Percentiles rank a stretch among this genome's conserved stretches.
Conservation (phyloP, 1,140 invertebrate species). For the Hyles vespertilio region DNA sequence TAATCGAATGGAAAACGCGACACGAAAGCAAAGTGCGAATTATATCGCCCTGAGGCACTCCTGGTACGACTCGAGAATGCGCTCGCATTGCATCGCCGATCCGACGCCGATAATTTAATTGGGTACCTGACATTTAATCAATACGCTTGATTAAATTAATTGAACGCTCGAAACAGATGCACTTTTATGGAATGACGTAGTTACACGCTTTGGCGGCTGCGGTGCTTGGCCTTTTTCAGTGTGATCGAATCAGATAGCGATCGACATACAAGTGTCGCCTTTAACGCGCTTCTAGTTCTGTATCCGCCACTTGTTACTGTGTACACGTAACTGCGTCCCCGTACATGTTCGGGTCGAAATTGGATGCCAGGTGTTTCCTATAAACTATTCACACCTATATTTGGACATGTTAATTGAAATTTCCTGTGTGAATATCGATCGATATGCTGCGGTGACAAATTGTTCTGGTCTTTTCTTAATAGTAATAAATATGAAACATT, state of each 20-base stretch:
- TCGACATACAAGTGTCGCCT: slow-evolving; percentile 13
- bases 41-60: slow-evolving; percentile 29
- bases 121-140: slow-evolving; percentile 64
- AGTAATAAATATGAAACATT: too few species aligned
- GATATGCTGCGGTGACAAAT: too few species aligned
- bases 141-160: slow-evolving; percentile 65
- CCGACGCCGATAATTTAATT: slow-evolving; percentile 53
- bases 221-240: slow-evolving; percentile 28
- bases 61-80: slow-evolving; percentile 30
- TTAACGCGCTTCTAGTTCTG: background rate
- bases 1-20: slow-evolving; percentile 42
- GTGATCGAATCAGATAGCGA: slow-evolving; percentile 9
- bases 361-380: too few species aligned
- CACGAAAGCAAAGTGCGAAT: slow-evolving; percentile 43
- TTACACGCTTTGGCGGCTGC: slow-evolving; percentile 17
- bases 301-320: too few species aligned
- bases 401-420: too few species aligned
- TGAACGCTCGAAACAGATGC: slow-evolving; percentile 46
- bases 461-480: too few species aligned
- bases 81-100: slow-evolving; percentile 29
- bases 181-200: slow-evolving; percentile 44
- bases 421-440: too few species aligned
- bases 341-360: too few species aligned
- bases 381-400: too few species aligned
- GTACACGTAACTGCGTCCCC: too few species aligned